Base-by-base conservation (phyloP, 2,888 invertebrate genomes). In the Andrena dorsata region DNA sequence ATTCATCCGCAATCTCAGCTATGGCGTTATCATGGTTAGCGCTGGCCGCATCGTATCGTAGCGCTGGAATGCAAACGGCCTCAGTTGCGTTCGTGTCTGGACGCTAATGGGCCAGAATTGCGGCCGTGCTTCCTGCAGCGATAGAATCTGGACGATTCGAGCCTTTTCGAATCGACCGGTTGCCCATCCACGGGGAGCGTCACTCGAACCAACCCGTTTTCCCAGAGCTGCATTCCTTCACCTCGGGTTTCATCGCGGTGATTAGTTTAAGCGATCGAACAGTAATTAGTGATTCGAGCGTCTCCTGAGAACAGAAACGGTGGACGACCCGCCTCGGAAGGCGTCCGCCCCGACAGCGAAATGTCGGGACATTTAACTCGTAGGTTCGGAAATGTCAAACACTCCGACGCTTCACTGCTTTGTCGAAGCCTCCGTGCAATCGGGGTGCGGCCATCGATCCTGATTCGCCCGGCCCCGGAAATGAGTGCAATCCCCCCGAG, bases 331-430 rank as follows among this genome's bases (percentile, higher is more conserved):
- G 16, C 16, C 77, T 80, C 80, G 16, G 32, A 51, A 63, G 75
- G 32, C 53, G 84, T 51, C 30, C 26, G 71, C n/a, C 49, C 66
- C 58, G 61, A 70, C 65, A 75, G 76, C 26, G 78, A 87, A 89
- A 88, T 80, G 82, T 83, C 77, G 63, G 65, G 81, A 85, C 84
- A 83, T 87, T 89, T 85, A 80, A 80, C 77, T 84, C 64, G 32
- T 53, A 66, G 66, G 47, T 69, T 76, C 49, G 65, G 56, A 82
- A 88, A 86, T 87, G 86, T 86, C 89, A 80, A 76, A 82, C 81
- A 70, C 86, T 86, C 79, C 83, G 78, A 84, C 80, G 89, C 66
- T 71, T 80, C 73, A 66, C 49, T 81, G 80, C 78, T 76, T 75
- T 20, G 3, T 13, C 41, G 30, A 47, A 53, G n/a, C 63, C 20